Base-by-base conservation (phyloP, 2,888 invertebrate species). In the Formica aserva region DNA sequence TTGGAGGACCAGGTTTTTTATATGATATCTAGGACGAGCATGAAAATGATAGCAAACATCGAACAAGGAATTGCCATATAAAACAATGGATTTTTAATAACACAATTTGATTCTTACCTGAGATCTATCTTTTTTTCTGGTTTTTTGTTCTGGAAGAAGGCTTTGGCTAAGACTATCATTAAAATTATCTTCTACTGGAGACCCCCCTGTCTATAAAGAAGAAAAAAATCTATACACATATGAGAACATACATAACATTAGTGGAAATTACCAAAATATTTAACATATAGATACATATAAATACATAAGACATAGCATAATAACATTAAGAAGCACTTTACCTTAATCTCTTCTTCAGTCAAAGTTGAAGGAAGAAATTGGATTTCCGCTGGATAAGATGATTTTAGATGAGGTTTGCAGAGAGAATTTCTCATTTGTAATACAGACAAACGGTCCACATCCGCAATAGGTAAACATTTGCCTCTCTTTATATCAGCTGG, bases 1-100 rank as follows among this genome's bases (percentile, higher is more conserved):
- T 98, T 35, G 98, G 98, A 66, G 98, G 98, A 0, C 98, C 98
- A 0, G 98, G 98, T 92, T 97, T 97, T 95, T 97, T 98, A 94
- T 98, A 98, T 0, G 97, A 97, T 0, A 97, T 97, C 94, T 97
- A 96, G 85, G 87, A 89, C n/a, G 55, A 74, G 86, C 18, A 78
- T 52, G 55, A 52, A 32, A 82, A 65, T 62, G 26, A 85, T 82
- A 77, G 32, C 67, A 76, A 76, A 65, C 18, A 62, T 52, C 26
- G 48, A 18, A 57, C 35, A 57, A 26, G 15, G 3, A 11, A 22
- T 13, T 55, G 18, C 22, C 35, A 60, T 6, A 71, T 22, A 63
- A 57, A 57, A 41, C 1, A 6, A 71, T n/a, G 9, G 3, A 26
- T 63, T 3, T 63, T 66, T 22, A 52, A 4, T 9, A 26, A 62